Conservation (phyloP, 2,888 invertebrate genomes). For the Automeris io region DNA sequence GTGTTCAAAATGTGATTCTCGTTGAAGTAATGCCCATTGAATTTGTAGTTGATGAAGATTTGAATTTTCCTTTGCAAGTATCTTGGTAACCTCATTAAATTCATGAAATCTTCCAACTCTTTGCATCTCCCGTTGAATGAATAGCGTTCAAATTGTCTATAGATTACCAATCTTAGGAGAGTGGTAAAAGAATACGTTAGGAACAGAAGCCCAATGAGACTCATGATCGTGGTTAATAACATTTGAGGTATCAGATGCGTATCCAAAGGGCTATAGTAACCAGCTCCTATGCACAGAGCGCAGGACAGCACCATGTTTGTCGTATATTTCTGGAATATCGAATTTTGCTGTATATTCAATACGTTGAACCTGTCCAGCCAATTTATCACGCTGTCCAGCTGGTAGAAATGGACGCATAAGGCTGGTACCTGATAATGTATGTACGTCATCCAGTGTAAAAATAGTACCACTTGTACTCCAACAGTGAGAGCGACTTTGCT, state of each 20-base stretch:
- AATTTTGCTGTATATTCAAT: conserved; percentile 3
- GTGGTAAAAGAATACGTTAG: conserved; percentile 32
- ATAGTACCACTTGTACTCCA: conserved; percentile 25
- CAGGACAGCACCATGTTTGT: conserved; percentile 36
- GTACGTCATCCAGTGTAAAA: conserved; percentile 51
- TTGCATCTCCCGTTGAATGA: conserved; percentile 35
- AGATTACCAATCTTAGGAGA: conserved; percentile 36
- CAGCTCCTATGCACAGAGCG: conserved; percentile 39
- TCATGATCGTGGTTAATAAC: conserved; percentile 28
- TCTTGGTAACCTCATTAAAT: conserved; percentile 32
- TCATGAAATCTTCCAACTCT: conserved; percentile 42
- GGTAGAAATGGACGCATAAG: conserved; percentile 29
- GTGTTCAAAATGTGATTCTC: conserved; percentile 41
- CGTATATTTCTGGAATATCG: conserved; percentile 34
- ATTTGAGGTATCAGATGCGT: conserved; percentile 30
- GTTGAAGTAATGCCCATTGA: conserved; percentile 43
- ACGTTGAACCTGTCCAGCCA: conserved; percentile 32
- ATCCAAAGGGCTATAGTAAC: conserved; percentile 28
- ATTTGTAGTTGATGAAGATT: conserved; percentile 45
- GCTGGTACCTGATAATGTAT: conserved; percentile 44
- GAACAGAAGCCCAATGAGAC: conserved; percentile 36
- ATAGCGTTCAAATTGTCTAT: conserved; percentile 31
- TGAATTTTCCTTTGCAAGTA: conserved; percentile 38
- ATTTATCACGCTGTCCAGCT: conserved; percentile 11
- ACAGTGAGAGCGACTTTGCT: conserved; percentile 22